A percentile compares a stretch with the other conserved stretches of the same genome.
phyloP scores from a whole-genome alignment of 2,797 vertebrate genomes.

The Notoglanidium macrostoma region DNA sequence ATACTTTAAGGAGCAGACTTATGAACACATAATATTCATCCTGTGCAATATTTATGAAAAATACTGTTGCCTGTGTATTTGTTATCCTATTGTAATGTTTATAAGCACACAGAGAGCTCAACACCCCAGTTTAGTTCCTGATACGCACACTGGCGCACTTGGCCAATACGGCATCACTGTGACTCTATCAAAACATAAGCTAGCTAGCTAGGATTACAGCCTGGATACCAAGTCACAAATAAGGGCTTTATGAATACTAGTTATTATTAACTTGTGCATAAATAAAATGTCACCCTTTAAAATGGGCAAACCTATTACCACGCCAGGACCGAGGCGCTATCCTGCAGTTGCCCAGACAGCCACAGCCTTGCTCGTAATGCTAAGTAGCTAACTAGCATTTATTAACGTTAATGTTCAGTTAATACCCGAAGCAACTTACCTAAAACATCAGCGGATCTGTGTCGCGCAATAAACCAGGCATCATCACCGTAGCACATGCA shows the following conservation, averaged over 20 bases:
- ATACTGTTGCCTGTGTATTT: background rate
- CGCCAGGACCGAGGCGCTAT: background rate
- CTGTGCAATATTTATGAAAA: background rate
- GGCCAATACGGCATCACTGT: background rate
- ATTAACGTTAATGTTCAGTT: background rate
- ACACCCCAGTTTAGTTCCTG: background rate
- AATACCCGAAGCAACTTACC: constrained; percentile 70
- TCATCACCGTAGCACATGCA: constrained; percentile 88
- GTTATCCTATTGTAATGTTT: background rate
- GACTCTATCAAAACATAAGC: background rate
- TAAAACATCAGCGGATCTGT: constrained; percentile 82
- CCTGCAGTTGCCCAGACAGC: background rate
- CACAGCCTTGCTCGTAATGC: background rate
- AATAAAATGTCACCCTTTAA: background rate
- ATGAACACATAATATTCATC: background rate
- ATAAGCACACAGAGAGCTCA: background rate
- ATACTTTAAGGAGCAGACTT: background rate
- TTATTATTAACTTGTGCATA: background rate
- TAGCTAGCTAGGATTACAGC: background rate
- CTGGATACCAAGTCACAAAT: background rate
- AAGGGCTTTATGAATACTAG: background rate
- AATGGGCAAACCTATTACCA: background rate
- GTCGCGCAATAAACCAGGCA: constrained; percentile 85
- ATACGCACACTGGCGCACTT: background rate
- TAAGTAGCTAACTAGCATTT: background rate